Evolutionary conservation across 53 echinoderm and acorn worm species (phyloP).

Genomic region (Mesocentrotus franciscanus): DNA sequence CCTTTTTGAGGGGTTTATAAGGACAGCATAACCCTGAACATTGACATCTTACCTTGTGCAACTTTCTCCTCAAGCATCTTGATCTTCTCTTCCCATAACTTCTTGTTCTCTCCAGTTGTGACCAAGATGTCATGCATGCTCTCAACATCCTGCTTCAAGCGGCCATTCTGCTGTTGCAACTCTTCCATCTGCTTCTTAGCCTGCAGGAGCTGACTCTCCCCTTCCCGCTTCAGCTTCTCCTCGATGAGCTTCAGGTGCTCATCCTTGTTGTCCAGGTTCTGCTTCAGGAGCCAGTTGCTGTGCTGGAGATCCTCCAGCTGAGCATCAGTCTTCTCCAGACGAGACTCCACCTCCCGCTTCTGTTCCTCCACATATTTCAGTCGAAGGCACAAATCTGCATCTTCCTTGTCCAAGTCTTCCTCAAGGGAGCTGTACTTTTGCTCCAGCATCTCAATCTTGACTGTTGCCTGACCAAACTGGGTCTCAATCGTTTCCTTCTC

Average conservation of each 20-base stretch:
- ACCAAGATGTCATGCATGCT: constrained; percentile 22
- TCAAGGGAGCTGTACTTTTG: constrained; percentile 44
- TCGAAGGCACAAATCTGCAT: not conserved
- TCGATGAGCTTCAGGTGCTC: constrained; percentile 14
- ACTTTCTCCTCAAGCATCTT: constrained; percentile 24
- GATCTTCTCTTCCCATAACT: constrained; percentile 53
- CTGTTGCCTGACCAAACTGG: not conserved
- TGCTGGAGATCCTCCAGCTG: constrained; percentile 35
- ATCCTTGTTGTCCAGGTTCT: constrained; percentile 60
- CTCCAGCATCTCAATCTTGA: constrained; percentile 48
- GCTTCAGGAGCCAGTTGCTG: constrained; percentile 62
- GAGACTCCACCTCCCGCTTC: constrained; percentile 48
- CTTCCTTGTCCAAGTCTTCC: constrained; percentile 27
- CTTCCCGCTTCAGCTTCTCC: constrained; percentile 50
- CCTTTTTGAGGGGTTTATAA: too few species aligned
- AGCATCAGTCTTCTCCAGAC: constrained; percentile 17
- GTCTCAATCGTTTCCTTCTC: constrained; percentile 36
- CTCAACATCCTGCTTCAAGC: constrained; percentile 48
- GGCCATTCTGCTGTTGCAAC: constrained; percentile 15
- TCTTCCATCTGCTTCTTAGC: constrained; percentile 14
- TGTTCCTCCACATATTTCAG: constrained; percentile 29
- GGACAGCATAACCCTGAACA: not conserved
- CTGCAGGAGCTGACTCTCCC: not conserved
- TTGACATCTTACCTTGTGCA: constrained; percentile 25
- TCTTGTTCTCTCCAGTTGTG: constrained; percentile 31